Evolutionary conservation across 2,888 invertebrate genomes (phyloP).

Genomic region (Rapana venosa): DNA sequence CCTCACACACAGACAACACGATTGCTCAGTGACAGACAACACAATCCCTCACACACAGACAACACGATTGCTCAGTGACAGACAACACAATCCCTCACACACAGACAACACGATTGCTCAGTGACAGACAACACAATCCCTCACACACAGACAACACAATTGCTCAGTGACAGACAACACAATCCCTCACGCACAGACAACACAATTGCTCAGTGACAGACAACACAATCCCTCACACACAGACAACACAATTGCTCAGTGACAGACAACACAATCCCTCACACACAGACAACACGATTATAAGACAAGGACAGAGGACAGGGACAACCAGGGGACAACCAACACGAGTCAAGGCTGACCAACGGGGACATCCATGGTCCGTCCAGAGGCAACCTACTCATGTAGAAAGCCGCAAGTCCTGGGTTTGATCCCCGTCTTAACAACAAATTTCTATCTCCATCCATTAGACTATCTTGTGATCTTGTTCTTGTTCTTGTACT

Average conservation of each 20-base stretch:
- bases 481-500: too few relatives aligned
- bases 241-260: not conserved
- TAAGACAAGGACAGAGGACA: too few relatives aligned
- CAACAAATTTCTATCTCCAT: too few relatives aligned
- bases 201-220: not conserved
- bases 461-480: too few relatives aligned
- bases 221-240: not conserved
- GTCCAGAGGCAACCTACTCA: too few relatives aligned
- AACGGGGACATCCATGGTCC: too few relatives aligned
- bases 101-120: not conserved
- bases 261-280: too few relatives aligned
- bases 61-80: not conserved
- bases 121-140: not conserved
- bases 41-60: not conserved
- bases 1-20: slow-evolving; percentile 14
- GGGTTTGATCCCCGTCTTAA: too few relatives aligned
- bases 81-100: not conserved
- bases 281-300: not conserved
- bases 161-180: not conserved
- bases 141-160: not conserved
- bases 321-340: too few relatives aligned
- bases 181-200: not conserved
- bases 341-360: too few relatives aligned
- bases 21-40: not conserved
- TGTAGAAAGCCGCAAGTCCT: too few relatives aligned